These are phyloP conservation scores for Limnodromus scolopaceus DNA, from an alignment of 2,797 vertebrate species.

Conservation along the genomic window DNA sequence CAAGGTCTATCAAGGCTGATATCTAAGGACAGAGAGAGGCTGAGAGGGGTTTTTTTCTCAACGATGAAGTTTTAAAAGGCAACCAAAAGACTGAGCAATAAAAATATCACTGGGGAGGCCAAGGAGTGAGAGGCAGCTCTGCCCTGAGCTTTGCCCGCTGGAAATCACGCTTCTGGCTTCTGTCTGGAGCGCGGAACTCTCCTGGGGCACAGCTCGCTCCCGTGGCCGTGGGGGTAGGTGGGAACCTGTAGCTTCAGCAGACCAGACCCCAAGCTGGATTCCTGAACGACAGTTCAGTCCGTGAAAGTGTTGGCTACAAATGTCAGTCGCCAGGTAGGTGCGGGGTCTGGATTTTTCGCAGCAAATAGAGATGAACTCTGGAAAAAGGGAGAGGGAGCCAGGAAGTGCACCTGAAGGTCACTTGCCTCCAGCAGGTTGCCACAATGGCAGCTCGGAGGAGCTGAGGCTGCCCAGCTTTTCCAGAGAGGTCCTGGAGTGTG, in stretches of 20 bases:
- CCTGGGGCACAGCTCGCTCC: rapidly evolving
- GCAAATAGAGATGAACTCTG: background rate
- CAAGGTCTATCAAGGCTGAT: background rate
- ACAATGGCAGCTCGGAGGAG: background rate
- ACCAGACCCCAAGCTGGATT: background rate
- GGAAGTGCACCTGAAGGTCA: background rate
- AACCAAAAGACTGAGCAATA: background rate
- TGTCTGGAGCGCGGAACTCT: background rate
- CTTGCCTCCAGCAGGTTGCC: background rate
- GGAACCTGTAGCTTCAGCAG: background rate
- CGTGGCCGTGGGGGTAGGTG: no score
- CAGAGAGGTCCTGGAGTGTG: background rate
- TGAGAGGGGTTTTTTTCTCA: background rate
- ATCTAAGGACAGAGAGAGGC: background rate
- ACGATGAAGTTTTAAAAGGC: background rate
- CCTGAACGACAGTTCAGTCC: background rate
- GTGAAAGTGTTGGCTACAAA: background rate
- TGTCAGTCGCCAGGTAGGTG: rapidly evolving
- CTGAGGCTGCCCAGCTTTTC: background rate
- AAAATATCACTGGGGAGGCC: background rate
- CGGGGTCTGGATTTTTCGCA: rapidly evolving
- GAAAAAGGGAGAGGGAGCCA: background rate
- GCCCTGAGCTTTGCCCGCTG: background rate
- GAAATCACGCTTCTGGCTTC: background rate
- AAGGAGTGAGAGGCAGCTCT: background rate